Conservation (phyloP, 2,113 vertebrate species). For the Himantopus leucocephalus region DNA sequence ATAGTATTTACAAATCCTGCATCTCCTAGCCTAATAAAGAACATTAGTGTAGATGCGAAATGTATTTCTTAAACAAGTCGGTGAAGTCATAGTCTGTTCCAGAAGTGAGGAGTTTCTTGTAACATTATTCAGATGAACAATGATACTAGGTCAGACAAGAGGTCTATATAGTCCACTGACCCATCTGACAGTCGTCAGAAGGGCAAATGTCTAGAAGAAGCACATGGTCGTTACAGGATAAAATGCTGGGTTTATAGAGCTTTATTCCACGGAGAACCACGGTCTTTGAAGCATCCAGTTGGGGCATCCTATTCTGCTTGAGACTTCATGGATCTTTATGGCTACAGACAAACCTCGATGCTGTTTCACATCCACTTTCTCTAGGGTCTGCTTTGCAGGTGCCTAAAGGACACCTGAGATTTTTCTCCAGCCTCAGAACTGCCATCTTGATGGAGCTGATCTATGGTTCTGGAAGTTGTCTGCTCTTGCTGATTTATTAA, state of each 20-base stretch:
- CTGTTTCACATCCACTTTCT: neutral
- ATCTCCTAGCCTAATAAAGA: neutral
- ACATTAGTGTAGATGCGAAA: neutral
- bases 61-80: neutral
- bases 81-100: neutral
- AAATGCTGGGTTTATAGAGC: neutral
- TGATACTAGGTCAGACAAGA: neutral
- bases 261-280: neutral
- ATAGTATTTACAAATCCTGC: neutral
- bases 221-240: neutral
- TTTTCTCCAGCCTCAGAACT: neutral
- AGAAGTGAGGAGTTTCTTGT: neutral
- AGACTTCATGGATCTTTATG: neutral
- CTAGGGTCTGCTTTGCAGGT: neutral
- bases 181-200: neutral
- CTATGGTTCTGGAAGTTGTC: neutral
- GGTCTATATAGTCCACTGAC: neutral
- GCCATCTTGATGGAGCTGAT: neutral
- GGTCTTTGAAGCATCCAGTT: neutral
- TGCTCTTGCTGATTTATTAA: neutral
- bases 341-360: neutral
- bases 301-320: neutral
- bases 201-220: neutral
- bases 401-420: neutral
- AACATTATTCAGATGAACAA: neutral